A percentile compares a stretch with the other conserved stretches of the same genome.
Conservation (phyloP, 2,888 invertebrate species). For the Drymonia ruficornis region DNA sequence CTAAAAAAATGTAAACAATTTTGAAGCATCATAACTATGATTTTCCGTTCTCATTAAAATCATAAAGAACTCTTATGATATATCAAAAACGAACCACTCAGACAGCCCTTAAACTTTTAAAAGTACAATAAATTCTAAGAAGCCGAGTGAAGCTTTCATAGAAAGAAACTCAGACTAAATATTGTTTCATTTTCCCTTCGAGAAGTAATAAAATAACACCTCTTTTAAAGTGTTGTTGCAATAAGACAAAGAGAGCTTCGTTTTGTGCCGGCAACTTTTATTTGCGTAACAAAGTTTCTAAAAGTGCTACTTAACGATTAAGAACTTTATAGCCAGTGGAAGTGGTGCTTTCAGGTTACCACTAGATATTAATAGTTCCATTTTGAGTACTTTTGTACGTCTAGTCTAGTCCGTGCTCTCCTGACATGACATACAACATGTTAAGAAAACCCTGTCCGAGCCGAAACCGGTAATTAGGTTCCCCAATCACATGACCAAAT, state of each 20-base stretch:
- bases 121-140: neutral
- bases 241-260: slow-evolving; percentile 30
- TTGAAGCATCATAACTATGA: too few species aligned
- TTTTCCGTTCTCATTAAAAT: too few species aligned
- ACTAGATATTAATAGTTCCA: neutral
- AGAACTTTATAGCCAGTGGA: slow-evolving; percentile 30
- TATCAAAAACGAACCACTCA: neutral
- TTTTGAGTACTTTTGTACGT: too few species aligned
- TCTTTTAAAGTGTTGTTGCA: slow-evolving; percentile 20
- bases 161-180: neutral
- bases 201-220: slow-evolving; percentile 18
- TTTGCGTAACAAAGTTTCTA: slow-evolving; percentile 42
- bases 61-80: neutral
- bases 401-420: too few species aligned
- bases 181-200: slow-evolving; percentile 3
- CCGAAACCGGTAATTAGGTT: too few species aligned
- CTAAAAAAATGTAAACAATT: too few species aligned
- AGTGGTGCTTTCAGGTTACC: neutral
- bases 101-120: neutral
- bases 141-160: neutral
- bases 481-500: too few species aligned
- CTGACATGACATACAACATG: too few species aligned
- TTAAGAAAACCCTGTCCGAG: too few species aligned
- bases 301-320: slow-evolving; percentile 40
- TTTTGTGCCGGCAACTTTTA: slow-evolving; percentile 39